Base-by-base conservation (phyloP, 2,797 vertebrate genomes). In the Pantherophis alleghaniensis region DNA sequence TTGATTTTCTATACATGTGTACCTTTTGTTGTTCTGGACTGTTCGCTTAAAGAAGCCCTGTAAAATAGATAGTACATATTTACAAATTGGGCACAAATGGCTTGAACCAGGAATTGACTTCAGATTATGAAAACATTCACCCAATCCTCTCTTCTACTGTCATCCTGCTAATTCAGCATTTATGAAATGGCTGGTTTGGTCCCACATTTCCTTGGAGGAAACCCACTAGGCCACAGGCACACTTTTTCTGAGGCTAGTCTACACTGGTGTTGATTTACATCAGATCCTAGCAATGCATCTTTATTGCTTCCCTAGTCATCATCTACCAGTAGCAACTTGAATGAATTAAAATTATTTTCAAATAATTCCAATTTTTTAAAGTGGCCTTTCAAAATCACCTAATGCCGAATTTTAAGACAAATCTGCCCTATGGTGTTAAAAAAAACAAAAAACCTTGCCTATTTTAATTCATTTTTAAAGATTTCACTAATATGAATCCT, bases 1-100 rank as follows among this genome's bases (percentile, higher is more conserved):
- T 98, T 99, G 99, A 98, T 99, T 99, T 98, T 99, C 99, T 98
- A 99, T 99, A 96, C 99, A 99, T 22, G 99, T 99, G 98, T 99
- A 99, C 98, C 99, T 99, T 97, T 99, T 99, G 98, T 99, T 99
- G 98, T 99, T 99, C 98, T 99, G 99, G 97, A 99, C 99, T 66
- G 99, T 99, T 97, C 99, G 98, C 97, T 99, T 99, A 98, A 99
- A 99, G 98, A 99, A 99, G 26, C 99, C 99, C 99, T 99, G 97
- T 87, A 95, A 98, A 95, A 96, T 0, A 96, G 96, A 98, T n/a
- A 96, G 86, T 96, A 97, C n/a, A 18, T 91, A 94, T 96, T 91
- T 96, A 96, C 11, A 13, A 22, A 20, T 55, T 94, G 87, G 92
- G 53, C 91, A 91, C 57, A 16, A 93, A 88, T 0, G 94, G 0